Evolutionary conservation across 2,113 vertebrate genomes (phyloP), one percentile per base, ranked within the genome.

Genomic region (Brienomyrus brachyistius): DNA sequence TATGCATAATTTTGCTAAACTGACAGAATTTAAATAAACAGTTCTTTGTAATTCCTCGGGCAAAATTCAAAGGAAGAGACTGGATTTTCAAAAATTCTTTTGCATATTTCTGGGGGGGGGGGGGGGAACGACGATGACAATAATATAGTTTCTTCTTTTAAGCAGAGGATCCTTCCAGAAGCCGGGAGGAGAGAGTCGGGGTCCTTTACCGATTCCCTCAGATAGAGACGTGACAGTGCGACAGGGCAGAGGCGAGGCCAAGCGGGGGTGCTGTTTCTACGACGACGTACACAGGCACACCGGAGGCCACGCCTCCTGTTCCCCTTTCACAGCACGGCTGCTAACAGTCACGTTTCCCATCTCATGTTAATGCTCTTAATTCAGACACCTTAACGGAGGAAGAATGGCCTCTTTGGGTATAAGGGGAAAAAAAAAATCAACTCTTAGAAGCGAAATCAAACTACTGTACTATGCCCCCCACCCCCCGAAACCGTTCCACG

Each of bases 1-100:
- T 15, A 86, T 27, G n/a, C 43, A 86, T 86, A 27, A 86, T 86
- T 86, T 86, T 31, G 43, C 50, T 86, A 86, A 86, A 86, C 9
- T 86, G 48, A 27, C 48, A 85, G 83, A 86, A 31, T 86, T 27
- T 50, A 86, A 80, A 80, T 48, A 85, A 47, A 86, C 10, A 86
- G 83, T 86, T 50, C 83, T 86, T 43, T 80, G 74, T 80, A 80
- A 80, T 80, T 80, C 35, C 74, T 80, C 35, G 13, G 35, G 35
- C 35, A 80, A 80, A 80, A 80, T 80, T 80, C 15, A 80, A 80
- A 80, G 74, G 35, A 43, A 80, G 13, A 80, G 35, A 43, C 31
- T 80, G 15, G 15, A 35, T 70, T 70, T 70, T 80, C 74, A 80
- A 80, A 80, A 40, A 80, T 43, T 43, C 23, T 74, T 70, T 88